Percentiles rank a stretch among this genome's conserved stretches.
phyloP scores from a whole-genome alignment of 35 echinoderm and acorn worm genomes.

The Apostichopus californicus region DNA sequence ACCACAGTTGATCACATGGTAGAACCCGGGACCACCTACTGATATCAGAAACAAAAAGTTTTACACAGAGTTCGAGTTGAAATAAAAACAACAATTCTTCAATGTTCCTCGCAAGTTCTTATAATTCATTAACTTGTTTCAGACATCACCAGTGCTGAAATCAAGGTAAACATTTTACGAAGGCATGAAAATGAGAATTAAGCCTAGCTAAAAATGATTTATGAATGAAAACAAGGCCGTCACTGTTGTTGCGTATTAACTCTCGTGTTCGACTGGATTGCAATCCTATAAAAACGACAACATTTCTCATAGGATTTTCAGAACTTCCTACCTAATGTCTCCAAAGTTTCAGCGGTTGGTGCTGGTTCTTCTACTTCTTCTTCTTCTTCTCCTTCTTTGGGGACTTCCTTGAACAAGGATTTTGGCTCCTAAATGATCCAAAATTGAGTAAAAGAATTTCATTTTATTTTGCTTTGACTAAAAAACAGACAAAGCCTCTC shows the following conservation, averaged over 20 bases:
- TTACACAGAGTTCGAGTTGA: not conserved
- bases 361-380: not conserved
- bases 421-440: conserved; percentile 21
- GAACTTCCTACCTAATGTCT: not conserved
- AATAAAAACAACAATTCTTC: too few species aligned
- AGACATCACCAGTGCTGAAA: not conserved
- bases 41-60: not conserved
- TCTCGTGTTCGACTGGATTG: too few species aligned
- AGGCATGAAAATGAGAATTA: too few species aligned
- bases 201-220: not conserved
- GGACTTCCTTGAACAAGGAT: conserved; percentile 10
- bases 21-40: conserved; percentile 84
- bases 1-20: conserved; percentile 95
- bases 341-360: not conserved
- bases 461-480: not conserved
- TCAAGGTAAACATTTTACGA: too few species aligned
- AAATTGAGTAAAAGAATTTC: not conserved
- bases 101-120: too few species aligned
- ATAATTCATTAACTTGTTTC: not conserved
- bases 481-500: too few species aligned
- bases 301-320: not conserved
- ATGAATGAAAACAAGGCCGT: not conserved
- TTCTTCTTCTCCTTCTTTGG: not conserved
- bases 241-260: too few species aligned
- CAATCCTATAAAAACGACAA: too few species aligned